Evolutionary conservation across 2,797 vertebrate species (phyloP), one percentile per base, ranked within the genome.

Genomic region (Ctenopoma kingsleyae): DNA sequence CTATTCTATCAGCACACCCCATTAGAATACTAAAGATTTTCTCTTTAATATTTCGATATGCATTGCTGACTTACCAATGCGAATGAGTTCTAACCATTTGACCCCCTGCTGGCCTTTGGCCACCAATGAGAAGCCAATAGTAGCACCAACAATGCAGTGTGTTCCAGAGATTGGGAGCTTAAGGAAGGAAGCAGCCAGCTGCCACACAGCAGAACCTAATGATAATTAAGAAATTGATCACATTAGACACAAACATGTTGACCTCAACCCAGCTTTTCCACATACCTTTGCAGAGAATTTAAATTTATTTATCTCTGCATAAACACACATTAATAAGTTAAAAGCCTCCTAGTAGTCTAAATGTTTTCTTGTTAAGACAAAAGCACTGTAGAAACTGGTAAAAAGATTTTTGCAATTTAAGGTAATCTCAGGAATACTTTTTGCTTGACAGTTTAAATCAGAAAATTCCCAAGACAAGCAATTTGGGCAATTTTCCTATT

Each of bases 111-210:
- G 95, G 25, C 98, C 98, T 87, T 67, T 85, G 38, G 97, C 97
- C 72, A 99, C 98, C 30, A 99, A 82, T 0, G 97, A 98, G 85
- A 95, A 99, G 51, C 98, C 98, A 3, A 99, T 99, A 48, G 98
- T 99, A 0, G 98, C 98, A 20, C 98, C 98, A 16, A 99, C 98
- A n/a, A 99, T 99, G 86, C 98, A 99, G 89, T 99, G 98, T 41
- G 98, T 99, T 55, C 98, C 98, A 85, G 98, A 99, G 74, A 99
- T 98, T 50, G 98, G 98, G 11, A 99, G 95, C 92, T 96, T 98
- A 87, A 99, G 93, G 84, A 99, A 99, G 0, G 98, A 99, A 87
- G 98, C 98, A 6, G 89, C 88, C 60, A 99, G 93, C 84, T 99
- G 98, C 98, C 98, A 99, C 56, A 97, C 97, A 75, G 98, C 98